These are phyloP conservation scores for Probaryconus sp. DNA, from an alignment of 1,140 invertebrate species.

Conservation along the genomic window DNA sequence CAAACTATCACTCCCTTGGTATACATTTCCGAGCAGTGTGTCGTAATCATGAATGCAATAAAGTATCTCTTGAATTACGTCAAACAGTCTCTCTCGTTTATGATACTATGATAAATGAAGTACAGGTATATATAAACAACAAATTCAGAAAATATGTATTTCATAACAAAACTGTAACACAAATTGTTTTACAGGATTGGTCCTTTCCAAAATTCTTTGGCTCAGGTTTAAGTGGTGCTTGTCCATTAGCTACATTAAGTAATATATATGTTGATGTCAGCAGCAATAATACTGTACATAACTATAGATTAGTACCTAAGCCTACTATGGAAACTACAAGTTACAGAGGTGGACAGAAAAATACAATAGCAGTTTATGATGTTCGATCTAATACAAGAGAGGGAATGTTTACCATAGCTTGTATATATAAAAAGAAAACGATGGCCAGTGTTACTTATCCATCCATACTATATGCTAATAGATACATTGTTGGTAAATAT, in stretches of 20 bases:
- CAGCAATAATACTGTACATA: constrained; percentile 79
- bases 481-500: constrained; percentile 86
- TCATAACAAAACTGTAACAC: too few species aligned
- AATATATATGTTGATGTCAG: constrained; percentile 91
- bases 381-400: constrained; percentile 75
- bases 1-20: constrained; percentile 94
- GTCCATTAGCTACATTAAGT: constrained; percentile 87
- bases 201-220: constrained; percentile 92
- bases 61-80: constrained; percentile 85
- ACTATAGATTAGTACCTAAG: constrained; percentile 80
- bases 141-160: background rate
- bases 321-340: constrained; percentile 80
- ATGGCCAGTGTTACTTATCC: constrained; percentile 79
- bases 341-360: constrained; percentile 83
- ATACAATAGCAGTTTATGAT: constrained; percentile 84
- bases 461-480: constrained; percentile 86
- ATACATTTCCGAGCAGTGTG: constrained; percentile 91
- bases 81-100: constrained; percentile 93
- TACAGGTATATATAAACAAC: constrained; percentile 61
- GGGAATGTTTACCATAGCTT: constrained; percentile 48
- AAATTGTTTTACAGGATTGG: constrained; percentile 87
- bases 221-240: constrained; percentile 86
- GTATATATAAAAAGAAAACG: constrained; percentile 48
- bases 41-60: constrained; percentile 81
- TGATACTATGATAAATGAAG: constrained; percentile 80